phyloP scores from a whole-genome alignment of 2,888 invertebrate species.

The Ctena decussata region DNA sequence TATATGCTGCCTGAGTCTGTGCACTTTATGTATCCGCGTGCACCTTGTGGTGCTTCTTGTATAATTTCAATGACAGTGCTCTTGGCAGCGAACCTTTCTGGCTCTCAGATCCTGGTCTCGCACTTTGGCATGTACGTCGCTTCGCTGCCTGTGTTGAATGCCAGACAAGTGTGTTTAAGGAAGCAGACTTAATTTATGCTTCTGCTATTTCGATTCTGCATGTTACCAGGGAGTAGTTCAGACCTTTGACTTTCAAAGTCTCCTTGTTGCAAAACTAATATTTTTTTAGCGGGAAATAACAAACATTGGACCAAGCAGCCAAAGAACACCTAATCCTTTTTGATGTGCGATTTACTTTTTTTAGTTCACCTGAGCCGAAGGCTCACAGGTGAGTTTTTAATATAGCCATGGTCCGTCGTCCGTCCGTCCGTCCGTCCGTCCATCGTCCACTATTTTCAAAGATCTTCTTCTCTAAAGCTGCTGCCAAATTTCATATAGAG shows the following conservation, averaged over 20 bases:
- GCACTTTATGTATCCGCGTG: conserved; percentile 3
- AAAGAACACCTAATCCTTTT: not conserved
- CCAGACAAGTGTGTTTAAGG: conserved; percentile 1
- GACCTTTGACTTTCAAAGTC: conserved; percentile 22
- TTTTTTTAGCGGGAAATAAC: conserved; percentile 27
- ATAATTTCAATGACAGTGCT: conserved; percentile 26
- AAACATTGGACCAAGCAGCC: not conserved
- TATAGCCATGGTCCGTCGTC: no score
- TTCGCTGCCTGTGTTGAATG: no score
- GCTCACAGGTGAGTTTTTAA: no score
- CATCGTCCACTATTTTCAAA: no score
- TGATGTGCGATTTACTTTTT: no score
- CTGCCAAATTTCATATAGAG: no score
- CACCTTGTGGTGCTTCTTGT: conserved; percentile 19
- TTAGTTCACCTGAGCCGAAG: no score
- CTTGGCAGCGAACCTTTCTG: conserved; percentile 35
- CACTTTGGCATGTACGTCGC: not conserved
- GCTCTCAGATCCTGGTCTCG: no score
- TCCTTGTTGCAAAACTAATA: conserved; percentile 43
- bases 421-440: no score
- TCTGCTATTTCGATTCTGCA: conserved; percentile 43
- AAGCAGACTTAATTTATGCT: conserved; percentile 27
- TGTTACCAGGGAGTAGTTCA: conserved; percentile 24
- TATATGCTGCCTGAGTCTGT: conserved; percentile 10
- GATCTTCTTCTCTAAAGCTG: no score